A percentile compares a stretch with the other conserved stretches of the same genome.
These are phyloP conservation scores for Falcaria lacertinaria DNA, from an alignment of 2,888 invertebrate genomes.

Conservation along the genomic window DNA sequence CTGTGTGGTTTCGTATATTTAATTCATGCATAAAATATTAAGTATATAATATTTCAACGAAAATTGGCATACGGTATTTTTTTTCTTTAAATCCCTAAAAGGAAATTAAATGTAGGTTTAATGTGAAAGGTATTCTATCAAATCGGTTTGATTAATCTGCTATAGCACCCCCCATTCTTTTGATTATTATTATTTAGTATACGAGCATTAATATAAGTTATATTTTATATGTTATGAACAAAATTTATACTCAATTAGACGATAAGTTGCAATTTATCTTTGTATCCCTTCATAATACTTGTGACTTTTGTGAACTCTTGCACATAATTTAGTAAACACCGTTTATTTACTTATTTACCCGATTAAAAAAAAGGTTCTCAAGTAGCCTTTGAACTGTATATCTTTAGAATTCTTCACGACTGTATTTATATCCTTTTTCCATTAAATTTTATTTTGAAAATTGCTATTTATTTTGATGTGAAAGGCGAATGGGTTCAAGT, in stretches of 20 bases:
- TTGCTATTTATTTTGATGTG: no score
- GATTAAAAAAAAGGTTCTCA: no score
- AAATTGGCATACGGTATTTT: constrained; percentile 24
- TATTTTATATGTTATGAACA: constrained; percentile 54
- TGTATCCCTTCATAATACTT: not conserved
- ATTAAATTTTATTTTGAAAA: no score
- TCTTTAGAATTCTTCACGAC: no score
- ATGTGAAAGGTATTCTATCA: no score
- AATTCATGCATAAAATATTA: not conserved
- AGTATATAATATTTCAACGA: not conserved
- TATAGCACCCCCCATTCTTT: constrained; percentile 25
- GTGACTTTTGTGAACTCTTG: no score
- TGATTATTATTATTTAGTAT: constrained; percentile 20
- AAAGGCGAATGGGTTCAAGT: no score
- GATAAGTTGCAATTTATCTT: constrained; percentile 22
- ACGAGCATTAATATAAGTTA: constrained; percentile 27
- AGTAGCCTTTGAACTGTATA: no score
- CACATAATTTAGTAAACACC: not conserved
- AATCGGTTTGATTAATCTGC: no score
- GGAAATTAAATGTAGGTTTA: no score
- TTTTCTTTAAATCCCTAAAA: no score
- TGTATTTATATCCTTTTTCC: no score
- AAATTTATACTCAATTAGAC: constrained; percentile 67
- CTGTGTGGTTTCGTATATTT: not conserved
- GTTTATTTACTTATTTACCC: constrained; percentile 4